These are phyloP conservation scores for Camelus dromedarius DNA, from an alignment of 2,113 vertebrate genomes.

Conservation along the genomic window DNA sequence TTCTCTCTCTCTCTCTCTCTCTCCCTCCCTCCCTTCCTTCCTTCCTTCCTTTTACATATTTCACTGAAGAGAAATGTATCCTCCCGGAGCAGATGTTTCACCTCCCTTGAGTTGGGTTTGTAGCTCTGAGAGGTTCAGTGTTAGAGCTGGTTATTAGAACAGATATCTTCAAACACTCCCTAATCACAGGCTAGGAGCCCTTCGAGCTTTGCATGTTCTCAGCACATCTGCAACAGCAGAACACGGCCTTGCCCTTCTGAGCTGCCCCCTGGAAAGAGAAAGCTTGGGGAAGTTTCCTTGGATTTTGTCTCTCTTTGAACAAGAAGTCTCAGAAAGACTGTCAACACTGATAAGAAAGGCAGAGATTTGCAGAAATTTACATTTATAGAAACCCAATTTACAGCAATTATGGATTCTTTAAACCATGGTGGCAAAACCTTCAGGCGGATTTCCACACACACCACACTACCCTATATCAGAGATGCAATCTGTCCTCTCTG, in stretches of 20 bases:
- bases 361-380: not conserved
- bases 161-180: not conserved
- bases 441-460: not conserved
- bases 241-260: not conserved
- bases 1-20: not conserved
- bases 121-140: not conserved
- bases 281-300: not conserved
- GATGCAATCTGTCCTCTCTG: not conserved
- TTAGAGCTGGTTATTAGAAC: not conserved
- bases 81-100: not conserved
- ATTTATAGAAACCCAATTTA: not conserved
- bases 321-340: not conserved
- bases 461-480: not conserved
- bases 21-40: not conserved
- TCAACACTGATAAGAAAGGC: not conserved
- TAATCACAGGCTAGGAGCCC: not conserved
- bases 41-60: slow-evolving; percentile 36
- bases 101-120: not conserved
- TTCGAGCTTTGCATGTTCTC: not conserved
- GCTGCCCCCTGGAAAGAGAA: not conserved
- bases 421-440: not conserved
- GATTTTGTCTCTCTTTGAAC: not conserved
- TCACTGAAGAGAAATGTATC: not conserved
- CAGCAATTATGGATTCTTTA: not conserved
- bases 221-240: not conserved